Percentiles rank a stretch among this genome's conserved stretches.
Conservation (phyloP, 2,113 vertebrate species). For the Cheirogaleus medius region DNA sequence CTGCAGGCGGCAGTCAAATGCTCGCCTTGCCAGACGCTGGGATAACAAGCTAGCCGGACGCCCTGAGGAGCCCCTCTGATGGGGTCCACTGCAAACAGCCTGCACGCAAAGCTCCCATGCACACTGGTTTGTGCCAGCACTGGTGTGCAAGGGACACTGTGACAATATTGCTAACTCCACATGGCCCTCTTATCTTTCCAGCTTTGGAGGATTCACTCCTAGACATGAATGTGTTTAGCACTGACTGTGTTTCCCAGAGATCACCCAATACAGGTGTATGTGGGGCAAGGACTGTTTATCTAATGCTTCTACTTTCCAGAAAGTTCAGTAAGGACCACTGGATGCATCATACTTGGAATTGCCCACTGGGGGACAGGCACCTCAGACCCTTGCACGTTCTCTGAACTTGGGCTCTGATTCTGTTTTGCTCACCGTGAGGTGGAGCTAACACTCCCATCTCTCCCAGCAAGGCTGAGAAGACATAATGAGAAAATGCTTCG, state of each 20-base stretch:
- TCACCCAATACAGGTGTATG: conserved; percentile 66
- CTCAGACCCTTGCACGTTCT: no score
- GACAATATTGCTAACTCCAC: conserved; percentile 61
- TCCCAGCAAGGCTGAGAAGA: background rate
- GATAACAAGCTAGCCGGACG: conserved; percentile 63
- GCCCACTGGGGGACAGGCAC: background rate
- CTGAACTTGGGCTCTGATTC: fast-evolving
- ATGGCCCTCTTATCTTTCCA: conserved; percentile 55
- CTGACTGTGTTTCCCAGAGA: conserved; percentile 68
- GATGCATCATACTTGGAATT: no score
- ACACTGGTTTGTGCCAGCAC: background rate
- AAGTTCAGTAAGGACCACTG: background rate
- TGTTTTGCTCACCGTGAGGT: no score
- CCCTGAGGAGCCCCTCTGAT: conserved; percentile 76
- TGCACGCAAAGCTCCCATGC: background rate
- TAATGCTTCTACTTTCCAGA: conserved; percentile 54
- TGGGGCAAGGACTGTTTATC: conserved; percentile 65
- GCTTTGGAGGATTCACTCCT: conserved; percentile 75
- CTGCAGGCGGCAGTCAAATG: conserved; percentile 48
- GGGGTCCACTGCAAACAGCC: conserved; percentile 67
- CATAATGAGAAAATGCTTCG: background rate
- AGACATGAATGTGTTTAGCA: conserved; percentile 70
- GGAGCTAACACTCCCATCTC: background rate
- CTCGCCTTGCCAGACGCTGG: conserved; percentile 71
- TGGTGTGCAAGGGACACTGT: conserved; percentile 37